Base-by-base conservation (phyloP, 2,888 invertebrate genomes). In the Laothoe populi region DNA sequence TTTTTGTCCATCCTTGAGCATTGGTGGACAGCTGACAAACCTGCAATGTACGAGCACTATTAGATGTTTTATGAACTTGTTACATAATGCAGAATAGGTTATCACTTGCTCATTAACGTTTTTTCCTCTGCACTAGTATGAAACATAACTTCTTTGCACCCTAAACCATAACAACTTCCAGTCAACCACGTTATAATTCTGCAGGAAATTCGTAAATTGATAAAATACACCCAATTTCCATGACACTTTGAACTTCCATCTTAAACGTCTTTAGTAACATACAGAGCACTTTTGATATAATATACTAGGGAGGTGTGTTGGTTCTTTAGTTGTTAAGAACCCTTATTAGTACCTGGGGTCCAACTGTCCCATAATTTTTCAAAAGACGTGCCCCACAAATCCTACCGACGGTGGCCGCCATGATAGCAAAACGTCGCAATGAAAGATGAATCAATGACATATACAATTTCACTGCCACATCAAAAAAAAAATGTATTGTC, bases 341-440 rank as follows among this genome's bases (percentile, higher is more conserved):
- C 73, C 74, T 82, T 78, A 79, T 74, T 63, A 82, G 83, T 94
- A 96, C 97, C 96, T 97, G 96, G 88, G 95, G 95, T 81, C 95
- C 88, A 83, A 95, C 90, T 83, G 95, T 93, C 90, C 95, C 95
- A 92, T 94, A 94, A 78, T 95, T 94, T 95, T 96, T 97, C 84
- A 97, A 94, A 91, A 97, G 95, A 90, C 96, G 95, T 87, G 96
- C 95, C 93, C 96, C 96, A 94, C 95, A 96, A 95, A 97, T 95
- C 94, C 97, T 95, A 94, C 96, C 96, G 90, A 97, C 95, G 90
- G 95, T 95, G 92, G 96, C 96, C 95, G 97, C 97, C 97, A 97
- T 97, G 94, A 95, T 96, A 94, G 94, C 82, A 88, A 91, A 91
- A 90, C 91, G 90, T 89, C 90, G 87, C 77, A 86, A 82, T 85